phyloP scores from a whole-genome alignment of 2,888 invertebrate genomes.

The Eupithecia abbreviata region DNA sequence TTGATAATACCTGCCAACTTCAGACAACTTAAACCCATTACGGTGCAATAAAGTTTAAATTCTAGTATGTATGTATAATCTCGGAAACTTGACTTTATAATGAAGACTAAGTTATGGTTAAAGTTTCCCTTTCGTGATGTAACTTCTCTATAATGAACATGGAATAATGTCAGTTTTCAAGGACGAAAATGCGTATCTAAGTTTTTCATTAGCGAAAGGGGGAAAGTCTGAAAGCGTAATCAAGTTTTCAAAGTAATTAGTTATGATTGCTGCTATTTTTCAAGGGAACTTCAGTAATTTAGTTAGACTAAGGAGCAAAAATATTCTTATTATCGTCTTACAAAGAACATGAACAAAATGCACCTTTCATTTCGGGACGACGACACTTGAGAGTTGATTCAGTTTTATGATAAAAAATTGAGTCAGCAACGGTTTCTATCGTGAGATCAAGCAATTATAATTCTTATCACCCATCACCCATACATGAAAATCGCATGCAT shows the following conservation, averaged over 20 bases:
- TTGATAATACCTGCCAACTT: background rate
- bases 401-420: constrained; percentile 10
- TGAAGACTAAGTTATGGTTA: constrained; percentile 35
- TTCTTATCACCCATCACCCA: constrained; percentile 17
- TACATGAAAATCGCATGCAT: constrained; percentile 24
- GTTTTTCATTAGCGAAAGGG: constrained; percentile 25
- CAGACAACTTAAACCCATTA: background rate
- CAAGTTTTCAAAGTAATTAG: constrained; percentile 25
- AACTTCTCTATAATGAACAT: constrained; percentile 32
- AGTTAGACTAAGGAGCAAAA: background rate
- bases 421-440: constrained; percentile 16
- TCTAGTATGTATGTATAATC: constrained; percentile 13
- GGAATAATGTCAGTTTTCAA: constrained; percentile 28
- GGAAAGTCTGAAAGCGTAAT: constrained; percentile 22
- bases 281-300: constrained; percentile 1
- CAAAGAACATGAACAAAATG: background rate
- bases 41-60: background rate
- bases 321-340: background rate
- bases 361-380: background rate
- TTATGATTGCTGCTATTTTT: constrained; percentile 10
- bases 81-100: constrained; percentile 42
- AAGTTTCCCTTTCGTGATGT: constrained; percentile 40
- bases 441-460: constrained; percentile 19
- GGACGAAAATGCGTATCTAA: constrained; percentile 18
- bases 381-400: background rate